Base-by-base conservation (phyloP, 2,888 invertebrate genomes). In the Metopia argyrocephala region DNA sequence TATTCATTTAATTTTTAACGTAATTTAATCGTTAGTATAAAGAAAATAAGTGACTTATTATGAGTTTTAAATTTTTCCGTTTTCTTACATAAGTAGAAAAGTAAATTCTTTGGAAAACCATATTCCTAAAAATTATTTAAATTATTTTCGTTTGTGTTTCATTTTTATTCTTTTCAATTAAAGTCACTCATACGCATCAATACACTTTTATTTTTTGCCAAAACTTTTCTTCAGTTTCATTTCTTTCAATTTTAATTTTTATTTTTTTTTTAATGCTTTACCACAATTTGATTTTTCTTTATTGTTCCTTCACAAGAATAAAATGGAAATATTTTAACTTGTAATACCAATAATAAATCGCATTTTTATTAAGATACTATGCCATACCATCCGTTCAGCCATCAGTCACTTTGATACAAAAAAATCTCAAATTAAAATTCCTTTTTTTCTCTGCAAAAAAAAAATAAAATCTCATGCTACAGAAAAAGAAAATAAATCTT, bases 351-450 rank as follows among this genome's bases (percentile, higher is more conserved):
- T 64, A 69, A 69, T 62, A 69, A 70, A 50, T 65, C 64, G 64
- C 46, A 9, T 25, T 79, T 66, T 64, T 71, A 50, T 75, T 75
- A 68, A 71, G 71, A 66, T 31, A n/a, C 65, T 18, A 38, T 9
- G 7, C 31, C 2, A 12, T 31, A 12, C 31, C 12, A 31, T 6
- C 12, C 12, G 12, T 6, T 31, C 0, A 31, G 31, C 12, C 31
- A 31, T 31, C 31, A 31, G 12, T 2, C 31, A 71, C 68, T 70
- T 68, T 73, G 64, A 76, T 66, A 76, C n/a, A n/a, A n/a, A n/a
- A 78, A 74, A 38, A 66, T 81, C 69, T 70, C 73, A 78, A 66
- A 74, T 78, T 70, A 76, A 80, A 76, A 78, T 69, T 70, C 61
- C 54, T 61, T 68, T 45, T 27, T 45, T 38, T 21, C n/a, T 38